Evolutionary conservation across 1,140 invertebrate genomes (phyloP).

Genomic region (Atopsyche davidsoni): DNA sequence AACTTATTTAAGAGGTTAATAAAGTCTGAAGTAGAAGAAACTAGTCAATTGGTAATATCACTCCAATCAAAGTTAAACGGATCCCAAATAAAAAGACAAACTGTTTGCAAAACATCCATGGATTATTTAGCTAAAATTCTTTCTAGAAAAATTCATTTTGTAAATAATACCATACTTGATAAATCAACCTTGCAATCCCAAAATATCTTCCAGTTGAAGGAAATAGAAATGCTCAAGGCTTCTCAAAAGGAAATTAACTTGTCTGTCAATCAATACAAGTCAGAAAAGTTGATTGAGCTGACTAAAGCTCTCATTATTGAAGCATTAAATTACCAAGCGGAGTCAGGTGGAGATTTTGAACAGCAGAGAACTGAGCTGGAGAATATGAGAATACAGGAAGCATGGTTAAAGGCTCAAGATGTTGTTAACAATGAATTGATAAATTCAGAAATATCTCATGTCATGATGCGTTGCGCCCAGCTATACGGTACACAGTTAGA

Average conservation of each 20-base stretch:
- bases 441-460: conserved; percentile 66
- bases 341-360: conserved; percentile 37
- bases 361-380: conserved; percentile 37
- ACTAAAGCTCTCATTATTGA: conserved; percentile 60
- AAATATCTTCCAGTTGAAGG: conserved; percentile 41
- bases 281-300: conserved; percentile 60
- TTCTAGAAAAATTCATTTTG: conserved; percentile 52
- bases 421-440: conserved; percentile 65
- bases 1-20: conserved; percentile 51
- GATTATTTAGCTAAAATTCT: conserved; percentile 61
- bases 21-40: conserved; percentile 60
- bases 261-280: conserved; percentile 58
- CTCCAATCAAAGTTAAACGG: conserved; percentile 60
- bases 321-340: conserved; percentile 52
- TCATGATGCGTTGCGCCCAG: conserved; percentile 59
- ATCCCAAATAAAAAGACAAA: conserved; percentile 47
- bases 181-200: conserved; percentile 34
- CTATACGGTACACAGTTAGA: conserved; percentile 53
- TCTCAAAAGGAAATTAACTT: conserved; percentile 56
- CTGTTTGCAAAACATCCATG: conserved; percentile 48
- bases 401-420: conserved; percentile 62
- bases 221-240: conserved; percentile 52
- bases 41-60: conserved; percentile 64
- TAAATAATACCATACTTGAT: conserved; percentile 34
- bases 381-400: conserved; percentile 52